Evolutionary conservation across 2,113 vertebrate genomes (phyloP).

Genomic region (Nicator chloris): DNA sequence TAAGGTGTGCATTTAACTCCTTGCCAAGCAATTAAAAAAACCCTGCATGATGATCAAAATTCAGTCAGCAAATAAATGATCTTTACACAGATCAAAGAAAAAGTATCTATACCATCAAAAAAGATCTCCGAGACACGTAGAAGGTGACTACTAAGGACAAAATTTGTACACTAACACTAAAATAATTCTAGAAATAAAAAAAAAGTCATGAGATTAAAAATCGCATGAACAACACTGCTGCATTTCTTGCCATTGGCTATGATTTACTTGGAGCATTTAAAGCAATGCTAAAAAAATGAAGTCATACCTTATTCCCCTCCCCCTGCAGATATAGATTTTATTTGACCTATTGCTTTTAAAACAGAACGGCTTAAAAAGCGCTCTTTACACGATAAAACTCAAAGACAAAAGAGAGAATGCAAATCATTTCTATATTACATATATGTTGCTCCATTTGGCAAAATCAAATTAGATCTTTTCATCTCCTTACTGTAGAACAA

Average conservation of each 20-base stretch:
- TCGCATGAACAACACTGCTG: not conserved
- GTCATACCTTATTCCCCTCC: slow-evolving; percentile 48
- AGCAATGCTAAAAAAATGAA: slow-evolving; percentile 59
- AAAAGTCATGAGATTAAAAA: slow-evolving; percentile 39
- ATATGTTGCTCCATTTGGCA: slow-evolving; percentile 75
- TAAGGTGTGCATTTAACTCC: not conserved
- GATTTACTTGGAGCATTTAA: slow-evolving; percentile 45
- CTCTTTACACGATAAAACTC: slow-evolving; percentile 66
- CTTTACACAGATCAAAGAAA: not conserved
- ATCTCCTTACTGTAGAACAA: slow-evolving; percentile 74
- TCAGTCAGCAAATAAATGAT: not conserved
- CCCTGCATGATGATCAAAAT: not conserved
- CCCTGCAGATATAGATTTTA: slow-evolving; percentile 71
- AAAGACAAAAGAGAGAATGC: slow-evolving; percentile 76
- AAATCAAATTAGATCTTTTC: slow-evolving; percentile 79
- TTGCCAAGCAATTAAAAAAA: slow-evolving; percentile 2
- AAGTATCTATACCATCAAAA: slow-evolving; percentile 1
- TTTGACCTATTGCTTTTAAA: slow-evolving; percentile 79
- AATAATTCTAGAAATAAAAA: slow-evolving; percentile 10
- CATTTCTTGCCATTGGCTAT: not conserved
- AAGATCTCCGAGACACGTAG: not conserved
- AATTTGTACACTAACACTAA: not conserved
- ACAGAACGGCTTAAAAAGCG: slow-evolving; percentile 64
- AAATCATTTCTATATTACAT: slow-evolving; percentile 76
- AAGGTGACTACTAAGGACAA: not conserved